phyloP scores from a whole-genome alignment of 2,797 vertebrate genomes.

The Oreochromis grahami region DNA sequence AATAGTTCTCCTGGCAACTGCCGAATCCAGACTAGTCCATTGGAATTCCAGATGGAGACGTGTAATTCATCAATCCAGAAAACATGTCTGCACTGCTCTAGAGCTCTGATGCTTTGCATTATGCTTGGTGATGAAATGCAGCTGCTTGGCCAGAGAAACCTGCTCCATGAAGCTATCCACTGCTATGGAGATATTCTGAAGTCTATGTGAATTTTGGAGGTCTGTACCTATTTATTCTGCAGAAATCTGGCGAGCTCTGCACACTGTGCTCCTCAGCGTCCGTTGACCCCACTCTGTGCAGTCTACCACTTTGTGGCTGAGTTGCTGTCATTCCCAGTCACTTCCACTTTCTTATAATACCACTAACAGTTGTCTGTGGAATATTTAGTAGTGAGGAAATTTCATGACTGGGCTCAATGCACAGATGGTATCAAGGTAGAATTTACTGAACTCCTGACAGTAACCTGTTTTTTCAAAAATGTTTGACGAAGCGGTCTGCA shows the following conservation, averaged over 20 bases:
- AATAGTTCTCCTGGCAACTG: too few relatives aligned
- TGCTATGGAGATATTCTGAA: rapidly evolving
- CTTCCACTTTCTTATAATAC: neutral
- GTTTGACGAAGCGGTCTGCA: too few relatives aligned
- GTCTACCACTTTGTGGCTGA: neutral
- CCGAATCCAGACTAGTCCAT: too few relatives aligned
- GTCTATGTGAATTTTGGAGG: neutral
- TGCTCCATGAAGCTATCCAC: neutral
- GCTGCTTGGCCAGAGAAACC: neutral
- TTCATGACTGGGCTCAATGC: neutral
- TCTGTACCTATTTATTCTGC: neutral
- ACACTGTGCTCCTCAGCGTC: neutral
- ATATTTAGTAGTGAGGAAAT: neutral
- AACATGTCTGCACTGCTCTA: neutral
- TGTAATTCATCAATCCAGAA: too few relatives aligned
- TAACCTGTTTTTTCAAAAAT: neutral
- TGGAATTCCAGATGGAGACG: too few relatives aligned
- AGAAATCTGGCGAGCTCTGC: neutral
- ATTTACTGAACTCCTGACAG: rapidly evolving
- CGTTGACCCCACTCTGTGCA: neutral
- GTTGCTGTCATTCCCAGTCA: neutral
- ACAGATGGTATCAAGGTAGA: neutral
- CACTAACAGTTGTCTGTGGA: neutral
- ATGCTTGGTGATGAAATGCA: rapidly evolving
- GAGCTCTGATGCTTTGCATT: neutral